Percentiles rank a stretch among this genome's conserved stretches.
Conservation (phyloP, 2,113 vertebrate genomes). For the Bubo bubo region DNA sequence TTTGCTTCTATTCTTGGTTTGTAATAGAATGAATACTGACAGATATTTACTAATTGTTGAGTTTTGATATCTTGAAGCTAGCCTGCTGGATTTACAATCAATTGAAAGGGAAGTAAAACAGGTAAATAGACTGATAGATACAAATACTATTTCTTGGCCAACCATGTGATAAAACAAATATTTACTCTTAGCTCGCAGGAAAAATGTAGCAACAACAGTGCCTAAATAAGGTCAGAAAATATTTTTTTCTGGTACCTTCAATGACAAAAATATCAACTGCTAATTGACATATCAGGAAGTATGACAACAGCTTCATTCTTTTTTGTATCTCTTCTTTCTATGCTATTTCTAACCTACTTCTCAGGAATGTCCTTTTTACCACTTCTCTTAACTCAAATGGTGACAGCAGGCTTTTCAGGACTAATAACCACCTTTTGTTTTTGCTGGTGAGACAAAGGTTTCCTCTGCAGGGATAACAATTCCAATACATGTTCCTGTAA, state of each 20-base stretch:
- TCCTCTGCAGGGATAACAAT: background rate
- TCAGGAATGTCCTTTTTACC: background rate
- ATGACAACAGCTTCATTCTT: background rate
- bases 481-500: background rate
- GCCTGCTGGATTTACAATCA: background rate
- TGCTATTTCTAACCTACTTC: background rate
- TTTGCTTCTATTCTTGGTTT: background rate
- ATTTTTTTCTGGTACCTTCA: background rate
- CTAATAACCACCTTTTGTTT: background rate
- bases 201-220: background rate
- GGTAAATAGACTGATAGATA: background rate
- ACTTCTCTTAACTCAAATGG: background rate
- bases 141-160: background rate
- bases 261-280: background rate
- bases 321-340: background rate
- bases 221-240: background rate
- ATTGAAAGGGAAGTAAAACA: background rate
- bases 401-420: background rate
- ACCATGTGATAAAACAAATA: background rate
- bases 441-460: background rate
- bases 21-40: background rate
- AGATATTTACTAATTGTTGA: background rate
- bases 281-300: background rate
- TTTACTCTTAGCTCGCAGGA: background rate
- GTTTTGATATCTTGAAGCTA: background rate